Evolutionary conservation across 1,140 invertebrate species (phyloP).

Genomic region (Charaxes varanes): DNA sequence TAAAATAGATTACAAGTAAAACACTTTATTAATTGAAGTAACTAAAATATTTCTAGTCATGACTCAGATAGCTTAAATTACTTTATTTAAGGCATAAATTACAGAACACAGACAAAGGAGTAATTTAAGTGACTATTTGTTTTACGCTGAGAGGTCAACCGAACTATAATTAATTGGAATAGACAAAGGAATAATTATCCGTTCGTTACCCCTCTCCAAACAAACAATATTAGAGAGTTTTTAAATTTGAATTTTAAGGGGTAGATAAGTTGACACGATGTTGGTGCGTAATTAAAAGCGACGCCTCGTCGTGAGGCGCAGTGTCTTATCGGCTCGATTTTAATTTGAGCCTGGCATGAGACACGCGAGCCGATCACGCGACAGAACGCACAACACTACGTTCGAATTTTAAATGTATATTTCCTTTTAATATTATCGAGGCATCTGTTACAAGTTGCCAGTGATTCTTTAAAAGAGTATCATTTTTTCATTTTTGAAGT

Average conservation of each 20-base stretch:
- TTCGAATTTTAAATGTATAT: slow-evolving; percentile 36
- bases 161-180: no score
- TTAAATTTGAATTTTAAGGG: slow-evolving; percentile 38
- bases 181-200: no score
- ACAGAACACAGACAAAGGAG: no score
- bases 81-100: no score
- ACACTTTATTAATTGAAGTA: no score
- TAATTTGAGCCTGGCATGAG: slow-evolving; percentile 61
- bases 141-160: no score
- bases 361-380: slow-evolving; percentile 60
- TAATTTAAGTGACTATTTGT: no score
- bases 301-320: slow-evolving; percentile 51
- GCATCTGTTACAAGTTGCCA: slow-evolving; percentile 14
- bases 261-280: slow-evolving; percentile 34
- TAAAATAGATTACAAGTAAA: no score
- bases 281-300: slow-evolving; percentile 65
- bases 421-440: slow-evolving; percentile 42
- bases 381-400: slow-evolving; percentile 29
- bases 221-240: slow-evolving; percentile 23
- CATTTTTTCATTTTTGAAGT: no score
- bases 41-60: no score
- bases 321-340: slow-evolving; percentile 56
- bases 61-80: no score
- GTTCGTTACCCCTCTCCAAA: no score
- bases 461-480: slow-evolving; percentile 28